phyloP scores from a whole-genome alignment of 2,113 vertebrate genomes.

The Cryptomyrus ogoouensis region DNA sequence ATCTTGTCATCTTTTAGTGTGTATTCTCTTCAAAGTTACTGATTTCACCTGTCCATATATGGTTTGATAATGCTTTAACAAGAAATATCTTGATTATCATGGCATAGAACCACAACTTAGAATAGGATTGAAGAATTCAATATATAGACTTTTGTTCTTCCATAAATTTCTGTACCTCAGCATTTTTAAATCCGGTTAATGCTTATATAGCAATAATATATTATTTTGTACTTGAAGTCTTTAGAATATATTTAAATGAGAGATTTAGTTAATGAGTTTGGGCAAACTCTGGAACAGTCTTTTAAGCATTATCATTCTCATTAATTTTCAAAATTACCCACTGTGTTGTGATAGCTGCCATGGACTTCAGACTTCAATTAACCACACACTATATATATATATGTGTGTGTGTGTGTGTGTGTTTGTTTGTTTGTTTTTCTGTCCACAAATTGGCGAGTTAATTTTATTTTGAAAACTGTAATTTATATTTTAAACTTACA shows the following conservation, averaged over 20 bases:
- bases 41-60: neutral
- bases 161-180: conserved; percentile 52
- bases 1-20: neutral
- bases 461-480: conserved; percentile 49
- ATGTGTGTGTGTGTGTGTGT: conserved; percentile 2
- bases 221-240: conserved; percentile 78
- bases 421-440: neutral
- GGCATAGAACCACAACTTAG: conserved; percentile 25
- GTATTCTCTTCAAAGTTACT: neutral
- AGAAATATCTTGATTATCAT: conserved; percentile 34
- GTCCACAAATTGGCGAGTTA: conserved; percentile 29
- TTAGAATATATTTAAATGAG: conserved; percentile 92
- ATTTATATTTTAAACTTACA: conserved; percentile 59
- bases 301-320: conserved; percentile 99
- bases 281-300: conserved; percentile 99
- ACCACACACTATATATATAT: conserved; percentile 67
- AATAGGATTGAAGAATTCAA: conserved; percentile 29
- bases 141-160: conserved; percentile 39
- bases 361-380: conserved; percentile 98
- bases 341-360: conserved; percentile 98
- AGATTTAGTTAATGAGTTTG: conserved; percentile 98
- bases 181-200: conserved; percentile 61
- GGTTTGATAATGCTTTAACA: conserved; percentile 20
- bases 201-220: conserved; percentile 79
- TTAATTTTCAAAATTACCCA: conserved; percentile 99